phyloP scores from a whole-genome alignment of 2,888 invertebrate genomes.

The Synanthedon tipuliformis region DNA sequence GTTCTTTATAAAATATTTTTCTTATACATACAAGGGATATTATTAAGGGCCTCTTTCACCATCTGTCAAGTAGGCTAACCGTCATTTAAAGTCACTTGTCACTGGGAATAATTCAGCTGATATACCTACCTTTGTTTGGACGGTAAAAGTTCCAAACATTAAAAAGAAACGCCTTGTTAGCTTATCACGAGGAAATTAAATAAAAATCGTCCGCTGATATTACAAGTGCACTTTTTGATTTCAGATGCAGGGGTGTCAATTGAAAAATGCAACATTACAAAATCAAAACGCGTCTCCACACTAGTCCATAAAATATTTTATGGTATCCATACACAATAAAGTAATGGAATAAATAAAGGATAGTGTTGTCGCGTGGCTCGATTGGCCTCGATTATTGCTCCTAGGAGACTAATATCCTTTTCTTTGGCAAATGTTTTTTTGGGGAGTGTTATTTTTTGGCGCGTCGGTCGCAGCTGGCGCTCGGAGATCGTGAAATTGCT shows the following conservation, averaged over 20 bases:
- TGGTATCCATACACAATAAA: conserved; percentile 39
- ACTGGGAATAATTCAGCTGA: too few species aligned
- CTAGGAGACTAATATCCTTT: conserved; percentile 68
- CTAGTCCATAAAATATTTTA: conserved; percentile 40
- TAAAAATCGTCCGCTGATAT: too few species aligned
- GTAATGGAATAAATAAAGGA: conserved; percentile 55
- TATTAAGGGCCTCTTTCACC: too few species aligned
- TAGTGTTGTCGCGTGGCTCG: conserved; percentile 48
- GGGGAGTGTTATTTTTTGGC: conserved; percentile 63
- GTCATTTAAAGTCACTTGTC: too few species aligned
- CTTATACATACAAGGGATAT: too few species aligned
- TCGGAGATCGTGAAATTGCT: conserved; percentile 48
- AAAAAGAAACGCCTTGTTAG: too few species aligned
- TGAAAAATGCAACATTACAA: conserved; percentile 12
- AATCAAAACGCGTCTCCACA: conserved; percentile 35
- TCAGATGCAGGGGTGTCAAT: background rate
- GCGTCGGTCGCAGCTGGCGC: conserved; percentile 64
- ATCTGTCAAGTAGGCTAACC: too few species aligned
- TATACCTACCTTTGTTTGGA: too few species aligned
- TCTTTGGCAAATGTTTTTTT: conserved; percentile 62
- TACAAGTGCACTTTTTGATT: too few species aligned
- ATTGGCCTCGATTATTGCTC: conserved; percentile 69
- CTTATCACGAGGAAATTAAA: too few species aligned
- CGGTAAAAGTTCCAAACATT: too few species aligned
- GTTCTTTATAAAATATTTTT: too few species aligned